Conservation (phyloP, 2,888 invertebrate genomes). For the Drosophila barbarae region DNA sequence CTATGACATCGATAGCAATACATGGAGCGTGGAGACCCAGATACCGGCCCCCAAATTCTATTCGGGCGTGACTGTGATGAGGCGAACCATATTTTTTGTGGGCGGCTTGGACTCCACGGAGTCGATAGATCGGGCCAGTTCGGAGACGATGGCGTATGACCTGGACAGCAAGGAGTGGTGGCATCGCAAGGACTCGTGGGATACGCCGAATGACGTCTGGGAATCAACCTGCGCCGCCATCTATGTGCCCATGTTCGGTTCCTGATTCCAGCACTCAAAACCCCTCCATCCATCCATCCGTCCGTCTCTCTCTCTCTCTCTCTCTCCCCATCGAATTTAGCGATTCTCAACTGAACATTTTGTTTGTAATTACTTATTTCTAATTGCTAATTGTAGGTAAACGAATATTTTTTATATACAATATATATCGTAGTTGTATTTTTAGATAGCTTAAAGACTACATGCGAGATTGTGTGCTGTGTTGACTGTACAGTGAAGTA, state of each 20-base stretch:
- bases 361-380: background rate
- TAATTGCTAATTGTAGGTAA: conserved; percentile 3
- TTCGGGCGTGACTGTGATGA: conserved; percentile 84
- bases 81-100: conserved; percentile 84
- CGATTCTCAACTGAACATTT: conserved; percentile 29
- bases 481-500: conserved; percentile 53
- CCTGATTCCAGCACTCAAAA: conserved; percentile 16
- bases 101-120: conserved; percentile 85
- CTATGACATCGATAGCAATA: conserved; percentile 82
- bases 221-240: conserved; percentile 85
- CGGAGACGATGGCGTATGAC: conserved; percentile 85
- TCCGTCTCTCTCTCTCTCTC: background rate
- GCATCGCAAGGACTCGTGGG: conserved; percentile 82
- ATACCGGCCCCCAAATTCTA: conserved; percentile 86
- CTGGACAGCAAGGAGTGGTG: conserved; percentile 84
- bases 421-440: background rate
- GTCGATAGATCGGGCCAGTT: conserved; percentile 85
- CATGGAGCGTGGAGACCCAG: conserved; percentile 83
- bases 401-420: conserved; percentile 3
- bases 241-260: conserved; percentile 82
- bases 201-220: conserved; percentile 86
- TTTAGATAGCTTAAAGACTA: conserved; percentile 18
- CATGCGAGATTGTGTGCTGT: conserved; percentile 24
- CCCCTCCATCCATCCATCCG: background rate
- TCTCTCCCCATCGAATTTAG: conserved; percentile 30